A percentile compares a stretch with the other conserved stretches of the same genome.
These are phyloP conservation scores for Melanostigma gelatinosum DNA, from an alignment of 2,113 vertebrate species.

Conservation along the genomic window DNA sequence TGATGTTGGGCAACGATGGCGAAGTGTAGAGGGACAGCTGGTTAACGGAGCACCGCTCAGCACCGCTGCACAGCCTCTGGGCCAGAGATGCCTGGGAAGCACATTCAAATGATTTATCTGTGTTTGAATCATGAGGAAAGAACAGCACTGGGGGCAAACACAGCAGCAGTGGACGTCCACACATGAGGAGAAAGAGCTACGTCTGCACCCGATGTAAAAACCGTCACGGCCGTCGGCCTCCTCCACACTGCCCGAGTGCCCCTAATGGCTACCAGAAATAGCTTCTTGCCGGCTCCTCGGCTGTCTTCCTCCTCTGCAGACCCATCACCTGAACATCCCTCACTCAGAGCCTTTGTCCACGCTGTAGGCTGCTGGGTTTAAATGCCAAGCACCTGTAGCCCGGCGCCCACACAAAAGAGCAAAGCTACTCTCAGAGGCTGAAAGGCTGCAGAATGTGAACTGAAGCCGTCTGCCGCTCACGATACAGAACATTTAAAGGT, in stretches of 20 bases:
- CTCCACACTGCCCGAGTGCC: slow-evolving; percentile 58
- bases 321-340: slow-evolving; percentile 34
- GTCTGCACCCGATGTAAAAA: slow-evolving; percentile 6
- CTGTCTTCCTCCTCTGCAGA: slow-evolving; percentile 48
- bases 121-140: slow-evolving; percentile 24
- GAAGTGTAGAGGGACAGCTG: slow-evolving; percentile 94
- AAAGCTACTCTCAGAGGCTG: slow-evolving; percentile 4
- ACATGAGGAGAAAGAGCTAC: slow-evolving; percentile 2
- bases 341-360: slow-evolving; percentile 4
- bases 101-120: slow-evolving; percentile 61
- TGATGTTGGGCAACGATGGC: slow-evolving; percentile 95
- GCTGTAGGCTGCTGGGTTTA: slow-evolving; percentile 28
- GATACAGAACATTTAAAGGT: background rate
- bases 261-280: slow-evolving; percentile 69
- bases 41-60: slow-evolving; percentile 85
- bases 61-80: slow-evolving; percentile 86
- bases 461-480: background rate
- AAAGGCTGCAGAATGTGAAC: background rate
- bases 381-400: slow-evolving; percentile 31
- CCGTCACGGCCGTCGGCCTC: slow-evolving; percentile 44
- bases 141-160: background rate
- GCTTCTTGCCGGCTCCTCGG: slow-evolving; percentile 45
- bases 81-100: slow-evolving; percentile 85
- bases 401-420: slow-evolving; percentile 33
- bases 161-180: slow-evolving; percentile 1